A percentile compares a stretch with the other conserved stretches of the same genome.
phyloP scores from a whole-genome alignment of 2,888 invertebrate species.

The Xestia c-nigrum region DNA sequence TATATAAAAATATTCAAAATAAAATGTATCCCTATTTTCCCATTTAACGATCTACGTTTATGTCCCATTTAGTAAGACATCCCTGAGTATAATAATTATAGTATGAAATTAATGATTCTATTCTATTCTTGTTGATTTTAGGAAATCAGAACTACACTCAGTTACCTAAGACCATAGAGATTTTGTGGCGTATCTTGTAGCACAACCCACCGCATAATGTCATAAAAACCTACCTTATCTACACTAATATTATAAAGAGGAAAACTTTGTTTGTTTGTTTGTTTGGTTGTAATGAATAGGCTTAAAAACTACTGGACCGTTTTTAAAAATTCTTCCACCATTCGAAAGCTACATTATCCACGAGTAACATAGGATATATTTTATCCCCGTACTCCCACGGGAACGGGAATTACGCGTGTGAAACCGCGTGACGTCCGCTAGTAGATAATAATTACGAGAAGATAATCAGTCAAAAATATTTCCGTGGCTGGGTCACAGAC shows the following conservation, averaged over 20 bases:
- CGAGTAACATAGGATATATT: too few species aligned
- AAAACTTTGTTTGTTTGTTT: too few species aligned
- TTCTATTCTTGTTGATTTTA: not conserved
- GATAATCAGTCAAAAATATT: not conserved
- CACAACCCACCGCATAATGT: not conserved
- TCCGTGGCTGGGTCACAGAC: fast-evolving
- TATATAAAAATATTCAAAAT: not conserved
- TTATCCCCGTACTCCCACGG: too few species aligned
- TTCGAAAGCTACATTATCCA: too few species aligned
- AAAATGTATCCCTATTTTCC: not conserved
- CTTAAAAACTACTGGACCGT: too few species aligned
- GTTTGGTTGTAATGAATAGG: too few species aligned
- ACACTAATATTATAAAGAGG: too few species aligned
- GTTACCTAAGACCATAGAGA: not conserved
- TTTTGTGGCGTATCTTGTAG: not conserved
- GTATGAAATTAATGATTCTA: not conserved
- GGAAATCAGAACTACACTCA: not conserved
- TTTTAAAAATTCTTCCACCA: too few species aligned
- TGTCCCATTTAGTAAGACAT: not conserved
- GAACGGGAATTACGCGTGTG: too few species aligned
- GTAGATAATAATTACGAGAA: not conserved
- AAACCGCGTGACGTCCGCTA: too few species aligned
- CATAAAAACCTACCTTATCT: not conserved
- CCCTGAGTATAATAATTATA: too few species aligned
- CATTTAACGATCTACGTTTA: not conserved